Percentiles rank a stretch among this genome's conserved stretches.
Conservation (phyloP, 2,113 vertebrate genomes). For the Budorcas taxicolor region DNA sequence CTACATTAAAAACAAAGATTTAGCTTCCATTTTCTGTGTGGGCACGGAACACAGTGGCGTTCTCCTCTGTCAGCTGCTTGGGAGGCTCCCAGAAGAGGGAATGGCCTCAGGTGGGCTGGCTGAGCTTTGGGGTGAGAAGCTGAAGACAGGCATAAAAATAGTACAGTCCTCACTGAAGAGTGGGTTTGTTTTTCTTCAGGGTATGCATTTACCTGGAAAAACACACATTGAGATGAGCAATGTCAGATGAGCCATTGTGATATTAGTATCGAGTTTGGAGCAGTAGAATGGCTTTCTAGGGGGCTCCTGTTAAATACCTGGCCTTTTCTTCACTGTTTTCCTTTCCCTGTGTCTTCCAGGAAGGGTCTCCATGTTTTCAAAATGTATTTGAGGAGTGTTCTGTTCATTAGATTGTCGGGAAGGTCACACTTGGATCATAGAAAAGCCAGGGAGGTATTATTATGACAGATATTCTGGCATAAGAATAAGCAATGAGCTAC, state of each 20-base stretch:
- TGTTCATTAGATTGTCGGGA: neutral
- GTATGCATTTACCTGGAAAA: constrained; percentile 70
- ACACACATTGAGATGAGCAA: constrained; percentile 64
- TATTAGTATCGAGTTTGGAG: constrained; percentile 65
- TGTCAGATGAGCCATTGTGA: constrained; percentile 68
- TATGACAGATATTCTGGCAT: constrained; percentile 34
- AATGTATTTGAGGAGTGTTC: constrained; percentile 31
- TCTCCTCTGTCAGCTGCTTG: constrained; percentile 36
- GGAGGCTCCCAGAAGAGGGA: constrained; percentile 52
- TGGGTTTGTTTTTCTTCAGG: constrained; percentile 61
- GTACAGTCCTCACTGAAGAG: constrained; percentile 45
- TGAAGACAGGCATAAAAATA: constrained; percentile 65
- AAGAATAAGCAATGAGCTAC: constrained; percentile 38
- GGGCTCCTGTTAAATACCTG: constrained; percentile 65
- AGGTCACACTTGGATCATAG: constrained; percentile 44
- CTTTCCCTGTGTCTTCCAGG: constrained; percentile 52
- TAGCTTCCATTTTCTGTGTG: constrained; percentile 73
- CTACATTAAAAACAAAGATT: constrained; percentile 71
- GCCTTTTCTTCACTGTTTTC: constrained; percentile 24
- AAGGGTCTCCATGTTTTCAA: constrained; percentile 55
- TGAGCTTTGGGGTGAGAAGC: constrained; percentile 60
- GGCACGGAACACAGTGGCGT: constrained; percentile 44
- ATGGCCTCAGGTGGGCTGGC: constrained; percentile 65
- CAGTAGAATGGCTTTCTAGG: constrained; percentile 61
- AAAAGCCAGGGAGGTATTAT: constrained; percentile 52